A percentile compares a stretch with the other conserved stretches of the same genome.
Evolutionary conservation across 2,797 vertebrate species (phyloP).

Genomic region (Neosilurus mollespiculum): DNA sequence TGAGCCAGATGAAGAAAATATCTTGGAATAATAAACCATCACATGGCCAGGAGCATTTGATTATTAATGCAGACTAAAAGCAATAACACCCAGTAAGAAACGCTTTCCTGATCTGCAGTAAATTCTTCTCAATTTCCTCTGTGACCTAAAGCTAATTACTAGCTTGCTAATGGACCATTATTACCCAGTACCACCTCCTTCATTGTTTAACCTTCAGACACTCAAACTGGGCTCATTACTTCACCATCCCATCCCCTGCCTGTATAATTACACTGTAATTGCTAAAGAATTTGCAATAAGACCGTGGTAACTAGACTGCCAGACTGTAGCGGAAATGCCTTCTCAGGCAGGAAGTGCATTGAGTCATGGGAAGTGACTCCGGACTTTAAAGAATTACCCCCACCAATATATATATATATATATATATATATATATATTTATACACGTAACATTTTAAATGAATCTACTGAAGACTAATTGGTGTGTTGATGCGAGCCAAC

Average conservation of each 20-base stretch:
- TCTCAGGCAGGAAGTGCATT: slow-evolving; percentile 19
- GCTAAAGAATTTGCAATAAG: slow-evolving; percentile 12
- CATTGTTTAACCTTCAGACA: slow-evolving; percentile 13
- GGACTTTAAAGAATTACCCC: slow-evolving; percentile 33
- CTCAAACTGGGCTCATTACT: slow-evolving; percentile 18
- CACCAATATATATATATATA: no score
- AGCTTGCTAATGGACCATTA: slow-evolving; percentile 32
- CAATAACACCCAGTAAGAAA: not conserved
- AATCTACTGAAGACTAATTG: no score
- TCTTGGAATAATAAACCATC: not conserved
- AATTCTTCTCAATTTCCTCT: slow-evolving; percentile 13
- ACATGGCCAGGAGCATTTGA: not conserved
- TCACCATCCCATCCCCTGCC: not conserved
- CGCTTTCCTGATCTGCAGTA: not conserved
- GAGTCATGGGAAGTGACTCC: slow-evolving; percentile 53
- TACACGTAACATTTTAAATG: no score
- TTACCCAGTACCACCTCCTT: slow-evolving; percentile 7
- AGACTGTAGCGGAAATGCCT: slow-evolving; percentile 33
- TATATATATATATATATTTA: no score
- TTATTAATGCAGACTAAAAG: not conserved
- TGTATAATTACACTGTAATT: slow-evolving; percentile 20
- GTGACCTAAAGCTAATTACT: slow-evolving; percentile 28
- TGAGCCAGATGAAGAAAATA: slow-evolving; percentile 1
- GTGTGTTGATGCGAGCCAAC: no score
- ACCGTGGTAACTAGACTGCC: not conserved